Evolutionary conservation across 2,113 vertebrate species (phyloP), one percentile per base, ranked within the genome.

Genomic region (Myotis lucifugus): DNA sequence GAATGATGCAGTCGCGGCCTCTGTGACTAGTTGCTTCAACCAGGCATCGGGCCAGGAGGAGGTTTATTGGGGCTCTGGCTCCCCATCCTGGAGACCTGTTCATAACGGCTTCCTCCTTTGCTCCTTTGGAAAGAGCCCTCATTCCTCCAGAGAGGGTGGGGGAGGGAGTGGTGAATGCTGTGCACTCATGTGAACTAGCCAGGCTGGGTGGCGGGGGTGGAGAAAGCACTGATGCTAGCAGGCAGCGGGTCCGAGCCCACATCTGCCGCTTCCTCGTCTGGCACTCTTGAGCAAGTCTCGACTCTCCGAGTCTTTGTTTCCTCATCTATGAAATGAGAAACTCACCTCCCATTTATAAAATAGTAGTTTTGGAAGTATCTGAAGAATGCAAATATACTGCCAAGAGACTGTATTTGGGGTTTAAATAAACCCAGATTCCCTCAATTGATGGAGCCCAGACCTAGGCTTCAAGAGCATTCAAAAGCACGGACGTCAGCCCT

Each of bases 121-220:
- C 23, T 78, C 54, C 34, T 34, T 34, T 10, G 42, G 67, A n/a
- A 1, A 3, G 42, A 70, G 4, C 4, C 48, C 6, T 11, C 0
- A 0, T 61, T 54, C 54, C 54, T 70, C 61, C 34, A 48, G 50
- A 15, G 8, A 15, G 8, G 21, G 13, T n/a, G 0, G 0, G 0
- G 8, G 34, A 52, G 12, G 61, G n/a, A 23, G 19, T 4, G 40
- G 7, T 1, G 54, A 73, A 12, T 1, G 12, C 1, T 0, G 2
- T 12, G 9, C 25, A 27, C 37, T 29, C 2, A 3, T 59, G 29
- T 76, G 42, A 81, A 32, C 40, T n/a, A 66, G 56, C 4, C 1
- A 0, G 32, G 37, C 12, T 2, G 6, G 17, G 34, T 25, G 73
- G 42, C 7, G 3, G 34, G 25, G 25, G 1, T 23, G 50, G 40